Percentiles rank a stretch among this genome's conserved stretches.
phyloP scores from a whole-genome alignment of 2,797 vertebrate genomes.

The Anguilla megastoma region DNA sequence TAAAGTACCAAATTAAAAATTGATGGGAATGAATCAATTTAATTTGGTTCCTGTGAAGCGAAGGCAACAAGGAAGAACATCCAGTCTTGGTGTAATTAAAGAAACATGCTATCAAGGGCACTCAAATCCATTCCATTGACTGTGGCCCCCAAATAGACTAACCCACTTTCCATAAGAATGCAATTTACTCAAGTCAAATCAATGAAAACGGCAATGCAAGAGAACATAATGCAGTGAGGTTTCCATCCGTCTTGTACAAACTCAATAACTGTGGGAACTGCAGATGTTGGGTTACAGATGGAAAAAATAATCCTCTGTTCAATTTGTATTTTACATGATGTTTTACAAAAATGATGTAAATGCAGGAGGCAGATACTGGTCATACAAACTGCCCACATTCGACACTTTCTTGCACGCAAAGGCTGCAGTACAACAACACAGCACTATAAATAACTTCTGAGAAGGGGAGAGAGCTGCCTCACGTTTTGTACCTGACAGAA shows the following conservation, averaged over 20 bases:
- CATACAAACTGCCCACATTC: not conserved
- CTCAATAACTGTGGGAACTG: constrained; percentile 1
- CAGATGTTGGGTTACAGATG: not conserved
- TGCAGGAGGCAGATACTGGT: not conserved
- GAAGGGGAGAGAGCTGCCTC: not conserved
- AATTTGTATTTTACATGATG: not conserved
- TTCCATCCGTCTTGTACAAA: constrained; percentile 19
- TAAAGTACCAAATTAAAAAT: constrained; percentile 23
- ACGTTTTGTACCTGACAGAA: not conserved
- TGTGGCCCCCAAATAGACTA: not conserved
- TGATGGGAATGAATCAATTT: not conserved
- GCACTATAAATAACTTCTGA: not conserved
- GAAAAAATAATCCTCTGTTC: not conserved
- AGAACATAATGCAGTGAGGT: constrained; percentile 11
- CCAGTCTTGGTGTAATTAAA: not conserved
- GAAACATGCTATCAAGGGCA: not conserved
- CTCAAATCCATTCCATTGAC: constrained; percentile 11
- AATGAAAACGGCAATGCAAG: constrained; percentile 24
- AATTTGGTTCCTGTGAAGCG: not conserved
- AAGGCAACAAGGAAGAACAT: not conserved
- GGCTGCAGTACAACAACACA: not conserved
- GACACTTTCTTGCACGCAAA: no score
- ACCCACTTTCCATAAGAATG: constrained; percentile 11
- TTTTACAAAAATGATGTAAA: not conserved
- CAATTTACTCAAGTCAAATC: constrained; percentile 24